These are phyloP conservation scores for Nebria salina DNA, from an alignment of 2,888 invertebrate species.

Conservation along the genomic window DNA sequence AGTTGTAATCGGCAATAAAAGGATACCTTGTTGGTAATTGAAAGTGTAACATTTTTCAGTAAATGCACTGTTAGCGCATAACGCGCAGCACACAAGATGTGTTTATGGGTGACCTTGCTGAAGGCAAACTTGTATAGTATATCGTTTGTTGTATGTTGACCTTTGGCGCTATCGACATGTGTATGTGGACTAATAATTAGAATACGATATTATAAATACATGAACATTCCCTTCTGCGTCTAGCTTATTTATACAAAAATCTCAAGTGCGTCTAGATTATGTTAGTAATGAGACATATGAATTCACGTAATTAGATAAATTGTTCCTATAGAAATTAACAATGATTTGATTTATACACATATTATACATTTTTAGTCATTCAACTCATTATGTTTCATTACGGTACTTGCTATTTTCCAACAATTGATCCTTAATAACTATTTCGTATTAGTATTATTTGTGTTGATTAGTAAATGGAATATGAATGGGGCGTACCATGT, in stretches of 20 bases:
- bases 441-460: too few species aligned
- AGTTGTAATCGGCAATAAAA: background rate
- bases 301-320: too few species aligned
- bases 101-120: constrained; percentile 17
- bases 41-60: background rate
- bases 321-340: background rate
- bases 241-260: background rate
- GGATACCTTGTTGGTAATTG: background rate
- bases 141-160: constrained; percentile 9
- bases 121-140: constrained; percentile 7
- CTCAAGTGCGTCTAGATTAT: too few species aligned
- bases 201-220: background rate
- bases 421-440: too few species aligned
- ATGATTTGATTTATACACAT: background rate
- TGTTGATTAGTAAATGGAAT: too few species aligned
- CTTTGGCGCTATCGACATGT: constrained; percentile 17
- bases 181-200: background rate
- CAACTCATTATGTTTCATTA: too few species aligned
- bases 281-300: too few species aligned
- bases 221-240: background rate
- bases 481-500: too few species aligned
- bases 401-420: too few species aligned
- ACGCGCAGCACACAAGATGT: background rate
- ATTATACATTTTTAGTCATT: background rate
- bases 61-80: background rate